phyloP scores from a whole-genome alignment of 2,113 vertebrate genomes.

The Tylochromis polylepis region DNA sequence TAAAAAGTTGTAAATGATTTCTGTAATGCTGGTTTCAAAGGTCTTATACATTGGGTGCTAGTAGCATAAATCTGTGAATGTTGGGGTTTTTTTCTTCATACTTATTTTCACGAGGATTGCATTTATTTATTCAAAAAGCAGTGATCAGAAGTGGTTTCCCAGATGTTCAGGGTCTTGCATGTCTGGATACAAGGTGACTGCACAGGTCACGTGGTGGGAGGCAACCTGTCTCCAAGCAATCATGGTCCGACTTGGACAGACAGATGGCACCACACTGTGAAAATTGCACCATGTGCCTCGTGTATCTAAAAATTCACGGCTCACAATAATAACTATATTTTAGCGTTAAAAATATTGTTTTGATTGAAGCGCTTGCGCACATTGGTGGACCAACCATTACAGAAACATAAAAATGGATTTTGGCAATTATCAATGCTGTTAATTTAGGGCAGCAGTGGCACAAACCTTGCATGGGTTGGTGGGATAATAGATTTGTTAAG shows the following conservation, averaged over 20 bases:
- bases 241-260: background rate
- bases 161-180: background rate
- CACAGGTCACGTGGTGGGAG: background rate
- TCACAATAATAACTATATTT: background rate
- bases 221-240: background rate
- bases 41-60: background rate
- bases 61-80: background rate
- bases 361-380: background rate
- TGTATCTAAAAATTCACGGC: no score
- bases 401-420: background rate
- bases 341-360: background rate
- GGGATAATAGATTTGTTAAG: background rate
- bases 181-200: background rate
- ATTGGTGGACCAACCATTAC: background rate
- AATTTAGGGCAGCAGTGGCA: background rate
- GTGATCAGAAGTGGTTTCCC: no score
- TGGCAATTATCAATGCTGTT: background rate
- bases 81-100: no score
- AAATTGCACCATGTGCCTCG: no score
- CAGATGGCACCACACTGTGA: background rate
- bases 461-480: rapidly evolving
- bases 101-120: no score
- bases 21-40: background rate
- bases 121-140: no score
- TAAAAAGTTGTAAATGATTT: background rate